Percentiles rank a stretch among this genome's conserved stretches.
Evolutionary conservation across 2,888 invertebrate species (phyloP).

Genomic region (Unio pictorum): DNA sequence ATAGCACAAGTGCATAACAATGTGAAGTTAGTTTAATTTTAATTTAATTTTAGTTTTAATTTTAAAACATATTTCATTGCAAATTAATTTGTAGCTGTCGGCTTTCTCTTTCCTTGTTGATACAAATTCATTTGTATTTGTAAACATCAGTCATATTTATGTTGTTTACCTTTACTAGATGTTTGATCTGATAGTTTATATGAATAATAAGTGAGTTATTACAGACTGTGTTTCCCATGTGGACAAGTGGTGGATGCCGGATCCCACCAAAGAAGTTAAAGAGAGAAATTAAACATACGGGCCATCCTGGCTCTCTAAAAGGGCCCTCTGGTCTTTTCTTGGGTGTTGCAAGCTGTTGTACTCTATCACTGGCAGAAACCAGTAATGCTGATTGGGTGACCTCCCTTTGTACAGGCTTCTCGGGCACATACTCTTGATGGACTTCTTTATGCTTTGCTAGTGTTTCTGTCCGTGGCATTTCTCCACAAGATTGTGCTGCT

Average conservation of each 20-base stretch:
- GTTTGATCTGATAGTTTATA: too few relatives aligned
- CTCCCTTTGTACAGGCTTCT: slow-evolving; percentile 47
- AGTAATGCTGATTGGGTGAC: slow-evolving; percentile 46
- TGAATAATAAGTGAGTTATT: too few relatives aligned
- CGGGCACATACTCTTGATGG: slow-evolving; percentile 44
- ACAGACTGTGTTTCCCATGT: not conserved
- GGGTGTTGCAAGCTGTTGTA: slow-evolving; percentile 51
- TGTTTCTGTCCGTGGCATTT: slow-evolving; percentile 30
- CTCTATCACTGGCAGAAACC: slow-evolving; percentile 42
- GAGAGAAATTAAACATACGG: slow-evolving; percentile 38
- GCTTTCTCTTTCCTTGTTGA: too few relatives aligned
- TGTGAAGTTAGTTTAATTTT: too few relatives aligned
- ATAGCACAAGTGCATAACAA: too few relatives aligned
- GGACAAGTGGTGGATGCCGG: not conserved
- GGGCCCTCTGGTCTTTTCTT: slow-evolving; percentile 57
- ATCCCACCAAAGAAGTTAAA: not conserved
- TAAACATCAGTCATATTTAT: too few relatives aligned
- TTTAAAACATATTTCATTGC: too few relatives aligned
- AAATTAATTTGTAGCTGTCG: too few relatives aligned
- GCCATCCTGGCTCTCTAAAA: slow-evolving; percentile 61
- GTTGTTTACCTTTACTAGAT: too few relatives aligned
- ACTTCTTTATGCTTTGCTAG: slow-evolving; percentile 41
- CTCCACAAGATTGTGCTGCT: slow-evolving; percentile 32
- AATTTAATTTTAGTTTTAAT: too few relatives aligned
- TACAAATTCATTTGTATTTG: too few relatives aligned